Base-by-base conservation (phyloP, 2,888 invertebrate genomes). In the Epinotia demarniana region DNA sequence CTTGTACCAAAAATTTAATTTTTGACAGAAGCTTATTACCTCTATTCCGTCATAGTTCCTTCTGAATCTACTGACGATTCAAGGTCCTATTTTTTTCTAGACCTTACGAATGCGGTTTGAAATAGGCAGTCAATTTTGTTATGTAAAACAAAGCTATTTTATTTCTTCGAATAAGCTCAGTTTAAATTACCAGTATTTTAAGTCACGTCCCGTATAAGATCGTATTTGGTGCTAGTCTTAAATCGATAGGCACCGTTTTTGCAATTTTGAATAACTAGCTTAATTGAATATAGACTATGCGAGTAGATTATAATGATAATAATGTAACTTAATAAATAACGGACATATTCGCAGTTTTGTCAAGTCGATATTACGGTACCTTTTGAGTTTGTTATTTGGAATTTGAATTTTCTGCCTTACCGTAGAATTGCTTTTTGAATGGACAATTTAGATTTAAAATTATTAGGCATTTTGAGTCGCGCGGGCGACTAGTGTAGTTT, bases 261-360 rank as follows among this genome's bases (percentile, higher is more conserved):
- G 58, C 60, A 69, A 60, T 60, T 69, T 69, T 69, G 43, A 60
- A 60, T 46, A 69, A 69, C 46, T 69, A 69, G 69, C 69, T 69
- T 69, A 53, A 66, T 66, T n/a, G 0, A 60, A 23, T 39, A 69
- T 58, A 43, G 69, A 60, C 60, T 60, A 69, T 69, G 43, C 58
- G 23, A n/a, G 39, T 60, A 60, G 46, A n/a, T 60, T 60, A 23
- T 58, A 69, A 43, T 39, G 39, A 39, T 69, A 43, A 69, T 68
- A 58, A 43, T 46, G 57, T 33, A 46, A 69, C 18, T 43, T n/a
- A 68, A 23, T 58, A 43, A 68, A 23, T 58, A 43, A 68, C 18
- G 19, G 43, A 67, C 19, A n/a, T 63, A 43, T 39, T 39, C 5
- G 16, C 6, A 57, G 57, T 43, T 6, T 23, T 43, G 19, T 43